Evolutionary conservation across 2,113 vertebrate genomes (phyloP).

Genomic region (Smithornis capensis): DNA sequence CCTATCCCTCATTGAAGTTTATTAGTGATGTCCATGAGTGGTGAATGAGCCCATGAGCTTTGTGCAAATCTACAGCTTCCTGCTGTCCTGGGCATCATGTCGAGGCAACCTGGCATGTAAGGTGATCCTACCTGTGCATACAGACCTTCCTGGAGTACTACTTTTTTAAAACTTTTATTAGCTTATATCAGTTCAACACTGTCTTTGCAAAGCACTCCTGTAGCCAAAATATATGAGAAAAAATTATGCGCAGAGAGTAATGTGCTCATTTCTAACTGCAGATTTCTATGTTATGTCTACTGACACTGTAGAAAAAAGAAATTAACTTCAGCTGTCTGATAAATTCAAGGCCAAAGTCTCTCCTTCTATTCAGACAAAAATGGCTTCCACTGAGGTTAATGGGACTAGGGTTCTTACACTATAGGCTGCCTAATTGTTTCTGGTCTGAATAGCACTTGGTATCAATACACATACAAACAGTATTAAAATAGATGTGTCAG

Average conservation of each 20-base stretch:
- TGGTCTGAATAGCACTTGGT: conserved; percentile 8
- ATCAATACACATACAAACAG: not conserved
- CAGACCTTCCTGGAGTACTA: not conserved
- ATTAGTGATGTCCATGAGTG: not conserved
- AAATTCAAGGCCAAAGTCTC: conserved; percentile 5
- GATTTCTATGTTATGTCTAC: conserved; percentile 41
- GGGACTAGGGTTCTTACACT: not conserved
- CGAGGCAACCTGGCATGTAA: not conserved
- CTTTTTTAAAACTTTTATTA: not conserved
- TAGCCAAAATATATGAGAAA: not conserved
- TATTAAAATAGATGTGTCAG: not conserved
- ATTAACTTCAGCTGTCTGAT: not conserved
- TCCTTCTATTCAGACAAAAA: not conserved
- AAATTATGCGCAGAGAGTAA: not conserved
- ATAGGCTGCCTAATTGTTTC: conserved; percentile 6
- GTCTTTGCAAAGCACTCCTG: not conserved
- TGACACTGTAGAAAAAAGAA: conserved; percentile 28
- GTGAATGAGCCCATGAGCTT: not conserved
- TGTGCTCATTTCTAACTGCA: not conserved
- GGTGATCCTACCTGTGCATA: not conserved
- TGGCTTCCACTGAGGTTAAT: conserved; percentile 25
- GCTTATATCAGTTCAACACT: not conserved
- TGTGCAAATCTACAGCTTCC: not conserved
- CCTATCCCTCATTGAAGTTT: not conserved
- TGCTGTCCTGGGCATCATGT: not conserved